Conservation (phyloP, 2,797 vertebrate genomes). For the Kryptopterus vitreolus region DNA sequence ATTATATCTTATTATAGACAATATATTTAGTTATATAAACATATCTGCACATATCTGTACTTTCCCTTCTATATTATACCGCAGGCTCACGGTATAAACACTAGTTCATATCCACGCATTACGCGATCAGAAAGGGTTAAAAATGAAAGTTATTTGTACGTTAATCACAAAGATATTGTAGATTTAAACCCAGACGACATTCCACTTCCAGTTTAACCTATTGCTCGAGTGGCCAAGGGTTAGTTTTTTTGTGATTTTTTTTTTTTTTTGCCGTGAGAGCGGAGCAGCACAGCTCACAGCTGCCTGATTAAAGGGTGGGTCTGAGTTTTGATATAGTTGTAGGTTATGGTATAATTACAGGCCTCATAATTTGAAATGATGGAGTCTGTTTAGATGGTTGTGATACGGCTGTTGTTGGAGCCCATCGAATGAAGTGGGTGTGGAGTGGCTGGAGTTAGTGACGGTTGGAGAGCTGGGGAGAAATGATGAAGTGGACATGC, state of each 20-base stretch:
- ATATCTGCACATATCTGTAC: neutral
- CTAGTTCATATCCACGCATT: neutral
- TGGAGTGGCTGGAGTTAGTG: conserved; percentile 25
- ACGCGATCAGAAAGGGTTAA: neutral
- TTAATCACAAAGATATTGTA: neutral
- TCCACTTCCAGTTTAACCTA: conserved; percentile 20
- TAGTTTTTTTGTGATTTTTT: neutral
- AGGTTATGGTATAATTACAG: conserved; percentile 50
- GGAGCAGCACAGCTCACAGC: conserved; percentile 21
- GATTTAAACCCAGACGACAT: conserved; percentile 14
- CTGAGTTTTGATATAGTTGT: conserved; percentile 46
- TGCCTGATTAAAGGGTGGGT: conserved; percentile 51
- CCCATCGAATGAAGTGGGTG: conserved; percentile 34
- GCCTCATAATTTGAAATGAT: conserved; percentile 32
- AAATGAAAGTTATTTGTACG: neutral
- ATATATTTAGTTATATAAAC: no score
- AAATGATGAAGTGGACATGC: conserved; percentile 2
- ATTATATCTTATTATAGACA: no score
- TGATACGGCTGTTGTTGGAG: conserved; percentile 41
- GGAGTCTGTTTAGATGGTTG: conserved; percentile 47
- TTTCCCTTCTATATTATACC: neutral
- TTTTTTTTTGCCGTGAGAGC: conserved; percentile 29
- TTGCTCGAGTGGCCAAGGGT: conserved; percentile 1
- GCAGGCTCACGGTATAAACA: neutral
- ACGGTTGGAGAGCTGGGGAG: conserved; percentile 9